Evolutionary conservation across 2,113 vertebrate genomes (phyloP), one percentile per base, ranked within the genome.

Genomic region (Centropus unirufus): DNA sequence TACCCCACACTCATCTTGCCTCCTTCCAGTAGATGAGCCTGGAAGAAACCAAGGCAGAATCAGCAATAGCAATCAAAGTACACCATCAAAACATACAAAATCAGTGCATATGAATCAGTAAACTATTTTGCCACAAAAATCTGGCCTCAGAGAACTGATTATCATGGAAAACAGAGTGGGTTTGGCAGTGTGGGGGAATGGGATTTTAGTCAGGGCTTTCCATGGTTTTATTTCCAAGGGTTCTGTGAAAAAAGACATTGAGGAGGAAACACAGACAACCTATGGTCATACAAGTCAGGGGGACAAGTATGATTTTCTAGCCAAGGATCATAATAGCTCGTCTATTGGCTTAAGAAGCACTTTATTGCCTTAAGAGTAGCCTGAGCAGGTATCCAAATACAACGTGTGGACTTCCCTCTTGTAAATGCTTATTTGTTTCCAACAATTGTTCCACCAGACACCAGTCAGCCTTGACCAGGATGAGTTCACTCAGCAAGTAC

Each of bases 401-500:
- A 91, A 58, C 36, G 27, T 59, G 68, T 89, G 69, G 47, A 90
- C 72, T 68, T 92, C 67, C n/a, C 81, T 92, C 52, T 83, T 84
- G 58, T 72, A 83, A 88, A 86, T 42, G 32, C 39, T 69, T 79
- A 61, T 78, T 92, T 92, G 27, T 96, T 96, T 95, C 81, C 79
- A 93, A 26, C 34, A 76, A 69, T 74, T 68, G 72, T 91, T 94
- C 81, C 42, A 80, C 75, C 83, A 96, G 95, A 94, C 69, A 76
- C 32, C 36, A 74, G 74, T 78, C 74, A 91, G 85, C 73, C 77
- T 74, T 68, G 69, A 83, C n/a, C 5, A 7, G 59, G n/a, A 68
- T 76, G 76, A 92, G 58, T 77, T 95, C 55, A 40, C 91, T 90
- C 49, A 83, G 90, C 64, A 87, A 92, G 87, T 80, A 93, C 92